Evolutionary conservation across 2,113 vertebrate species (phyloP), one percentile per base, ranked within the genome.

Genomic region (Sorex araneus): DNA sequence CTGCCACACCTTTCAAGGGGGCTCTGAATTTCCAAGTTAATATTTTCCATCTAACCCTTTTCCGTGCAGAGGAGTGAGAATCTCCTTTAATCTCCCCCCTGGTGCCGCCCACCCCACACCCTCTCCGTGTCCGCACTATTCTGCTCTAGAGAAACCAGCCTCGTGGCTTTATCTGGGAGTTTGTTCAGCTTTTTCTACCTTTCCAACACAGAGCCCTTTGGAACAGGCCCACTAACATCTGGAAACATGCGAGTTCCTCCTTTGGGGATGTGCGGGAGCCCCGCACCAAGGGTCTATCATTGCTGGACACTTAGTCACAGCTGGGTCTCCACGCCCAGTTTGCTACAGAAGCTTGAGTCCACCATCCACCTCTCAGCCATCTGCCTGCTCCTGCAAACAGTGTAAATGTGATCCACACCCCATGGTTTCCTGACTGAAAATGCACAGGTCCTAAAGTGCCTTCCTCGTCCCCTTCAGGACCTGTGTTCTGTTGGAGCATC

Each of bases 231-330:
- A 28, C 36, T 77, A 80, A 91, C 54, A 69, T 66, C 23, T n/a
- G 78, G 84, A 94, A 91, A 84, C 36, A 87, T 0, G 16, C 40
- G 77, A 87, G 16, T 54, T 78, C 77, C 27, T 92, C 45, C 43
- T 76, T 91, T 83, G 76, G 9, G 8, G 77, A 71, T 40, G 43
- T 34, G 23, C 40, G 10, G 28, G 57, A 43, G 32, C 25, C 30
- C 30, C 32, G 18, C 11, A 34, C 71, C 78, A 67, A 64, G 27
- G 71, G 64, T 27, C 54, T 90, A 34, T 90, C 73, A n/a, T 32
- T 88, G 36, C 76, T 94, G 91, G 81, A 93, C 82, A 91, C 89
- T 45, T 89, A 75, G 84, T 93, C 77, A 91, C 64, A 34, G n/a
- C 32, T 50, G 75, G 45, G 54, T 93, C 83, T 89, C 93, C 60